Evolutionary conservation across 2,113 vertebrate genomes (phyloP), one percentile per base, ranked within the genome.

Genomic region (Plecotus auritus): DNA sequence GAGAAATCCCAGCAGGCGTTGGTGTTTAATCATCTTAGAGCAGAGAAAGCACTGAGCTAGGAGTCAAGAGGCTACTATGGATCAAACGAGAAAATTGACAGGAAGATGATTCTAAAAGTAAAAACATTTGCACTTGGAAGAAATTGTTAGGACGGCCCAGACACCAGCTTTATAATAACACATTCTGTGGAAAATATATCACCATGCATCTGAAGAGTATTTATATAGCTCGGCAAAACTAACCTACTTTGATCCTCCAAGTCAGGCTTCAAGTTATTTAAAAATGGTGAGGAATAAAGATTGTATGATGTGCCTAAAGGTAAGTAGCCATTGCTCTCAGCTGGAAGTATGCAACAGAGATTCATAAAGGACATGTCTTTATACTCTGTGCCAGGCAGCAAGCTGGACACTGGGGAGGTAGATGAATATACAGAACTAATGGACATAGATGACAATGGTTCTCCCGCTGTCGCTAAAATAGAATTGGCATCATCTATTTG

Each of bases 101-200:
- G 40, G 49, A 86, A 95, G 74, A 93, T 47, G 69, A 91, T 88
- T 92, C 66, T 89, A 56, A 94, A 94, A 95, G 51, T 28, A 64
- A 88, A 88, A 61, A 61, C 73, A 16, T 69, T 51, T 92, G 51
- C 14, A 64, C 47, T 70, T 88, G 85, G 56, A 85, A 90, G 40
- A 42, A 54, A 84, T 80, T 89, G 14, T 61, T 88, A 13, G 51
- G 77, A 80, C 42, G 42, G 37, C 17, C 70, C 45, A 51, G 90
- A 64, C 42, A 82, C 32, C 80, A 59, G 22, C 69, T 84, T 66
- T 66, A 78, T 69, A 40, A 90, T 14, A 83, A 56, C 8, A 49
- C 18, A 32, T 9, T 30, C 83, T 49, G n/a, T n/a, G 78, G 28
- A 40, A 92, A 95, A 76, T 70, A 35, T 5, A 80, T 35, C 59